Evolutionary conservation across 1,140 invertebrate genomes (phyloP), one percentile per base, ranked within the genome.

Genomic region (Drosophila kurseongensis): DNA sequence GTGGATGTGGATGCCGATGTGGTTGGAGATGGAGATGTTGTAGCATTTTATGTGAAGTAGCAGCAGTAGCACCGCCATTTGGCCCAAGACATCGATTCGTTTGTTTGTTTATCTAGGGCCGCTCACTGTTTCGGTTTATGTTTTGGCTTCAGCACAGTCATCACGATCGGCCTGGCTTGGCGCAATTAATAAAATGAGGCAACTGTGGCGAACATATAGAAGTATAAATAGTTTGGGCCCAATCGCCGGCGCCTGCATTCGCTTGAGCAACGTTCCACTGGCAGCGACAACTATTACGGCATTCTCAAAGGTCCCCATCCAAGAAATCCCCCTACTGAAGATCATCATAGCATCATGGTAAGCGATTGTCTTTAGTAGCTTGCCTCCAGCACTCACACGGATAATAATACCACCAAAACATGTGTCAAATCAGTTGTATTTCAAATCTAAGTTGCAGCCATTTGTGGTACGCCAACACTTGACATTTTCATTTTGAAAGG

Each of bases 81-180:
- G 55, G 63, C 45, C 60, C 60, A 67, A 67, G 36, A 42, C 75
- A 57, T 58, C 52, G 63, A 65, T 68, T 47, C 69, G 67, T 50
- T 62, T 77, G 66, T 58, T 73, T 83, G 65, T 89, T 82, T 85
- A 88, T 84, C 84, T 89, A 89, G 84, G 84, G 84, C 80, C 85
- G 79, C 65, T 89, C 78, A 66, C 63, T 65, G 75, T 77, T 77
- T 57, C 54, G 55, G 42, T 59, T 38, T 51, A 44, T 52, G 35
- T 50, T 59, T 68, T 66, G 47, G 29, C 74, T 60, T 58, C 80
- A 78, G 52, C 75, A 66, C 40, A 41, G 61, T 58, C 76, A 79
- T 73, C 59, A 75, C 52, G 67, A 71, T 71, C 67, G 23, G 23
- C 23, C 23, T 23, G 62, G 52, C 62, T 65, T 44, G 52, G 59